Percentiles rank a stretch among this genome's conserved stretches.
Conservation (phyloP, 2,797 vertebrate genomes). For the Ptychadena robeensis region DNA sequence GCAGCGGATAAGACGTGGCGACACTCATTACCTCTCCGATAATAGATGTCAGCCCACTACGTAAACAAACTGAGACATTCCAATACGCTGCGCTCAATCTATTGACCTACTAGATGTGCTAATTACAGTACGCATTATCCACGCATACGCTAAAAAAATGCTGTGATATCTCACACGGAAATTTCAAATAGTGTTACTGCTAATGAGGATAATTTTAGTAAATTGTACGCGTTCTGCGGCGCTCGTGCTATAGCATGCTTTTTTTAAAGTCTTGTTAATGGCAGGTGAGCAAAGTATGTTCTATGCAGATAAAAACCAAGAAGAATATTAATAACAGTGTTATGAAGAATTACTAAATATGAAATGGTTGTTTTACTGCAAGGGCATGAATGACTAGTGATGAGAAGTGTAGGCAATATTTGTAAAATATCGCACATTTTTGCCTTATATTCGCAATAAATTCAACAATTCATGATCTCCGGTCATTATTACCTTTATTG, state of each 20-base stretch:
- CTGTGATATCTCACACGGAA: slow-evolving; percentile 1
- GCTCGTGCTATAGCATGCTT: neutral
- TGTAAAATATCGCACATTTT: too few relatives aligned
- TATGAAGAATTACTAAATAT: neutral
- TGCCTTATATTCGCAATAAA: too few relatives aligned
- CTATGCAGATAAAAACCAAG: neutral
- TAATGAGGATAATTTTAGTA: slow-evolving; percentile 6
- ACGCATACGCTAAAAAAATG: neutral
- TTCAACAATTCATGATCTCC: too few relatives aligned
- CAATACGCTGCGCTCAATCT: neutral
- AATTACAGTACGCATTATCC: neutral
- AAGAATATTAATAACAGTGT: neutral
- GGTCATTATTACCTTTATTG: too few relatives aligned
- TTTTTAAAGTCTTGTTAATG: slow-evolving; percentile 15
- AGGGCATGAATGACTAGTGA: too few relatives aligned
- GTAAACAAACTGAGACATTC: neutral
- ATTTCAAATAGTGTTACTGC: neutral
- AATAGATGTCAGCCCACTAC: neutral
- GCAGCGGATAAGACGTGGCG: neutral
- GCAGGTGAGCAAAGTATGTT: neutral
- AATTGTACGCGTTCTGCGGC: neutral
- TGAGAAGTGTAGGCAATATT: too few relatives aligned
- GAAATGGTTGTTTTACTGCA: neutral
- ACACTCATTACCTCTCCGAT: slow-evolving; percentile 9
- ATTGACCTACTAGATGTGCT: slow-evolving; percentile 15